These are phyloP conservation scores for Drosophila sturtevanti DNA, from an alignment of 1,140 invertebrate species.

Conservation along the genomic window DNA sequence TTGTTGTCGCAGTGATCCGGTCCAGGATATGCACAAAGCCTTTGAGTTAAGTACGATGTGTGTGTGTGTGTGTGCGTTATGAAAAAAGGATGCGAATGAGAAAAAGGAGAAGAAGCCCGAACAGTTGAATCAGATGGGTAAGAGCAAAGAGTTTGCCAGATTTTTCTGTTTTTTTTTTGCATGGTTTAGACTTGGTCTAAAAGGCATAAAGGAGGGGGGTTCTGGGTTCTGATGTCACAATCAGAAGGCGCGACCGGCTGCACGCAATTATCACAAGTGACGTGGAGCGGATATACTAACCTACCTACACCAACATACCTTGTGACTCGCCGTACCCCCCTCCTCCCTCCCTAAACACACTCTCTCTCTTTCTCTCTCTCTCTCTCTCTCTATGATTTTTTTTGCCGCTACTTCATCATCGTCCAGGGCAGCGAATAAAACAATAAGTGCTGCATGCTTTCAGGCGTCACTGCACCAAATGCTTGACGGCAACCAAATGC, in stretches of 20 bases:
- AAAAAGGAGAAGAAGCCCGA: slow-evolving; percentile 11
- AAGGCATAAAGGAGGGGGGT: background rate
- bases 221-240: slow-evolving; percentile 42
- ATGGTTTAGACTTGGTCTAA: slow-evolving; percentile 45
- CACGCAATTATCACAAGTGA: slow-evolving; percentile 81
- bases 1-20: slow-evolving; percentile 70
- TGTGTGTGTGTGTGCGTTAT: slow-evolving; percentile 18
- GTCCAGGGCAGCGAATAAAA: slow-evolving; percentile 65
- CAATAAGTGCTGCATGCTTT: slow-evolving; percentile 79
- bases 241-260: slow-evolving; percentile 65
- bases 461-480: slow-evolving; percentile 74
- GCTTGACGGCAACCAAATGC: slow-evolving; percentile 70
- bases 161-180: slow-evolving; percentile 49
- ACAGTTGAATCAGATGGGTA: background rate
- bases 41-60: slow-evolving; percentile 48
- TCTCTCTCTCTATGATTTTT: too few relatives aligned
- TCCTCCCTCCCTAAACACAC: background rate
- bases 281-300: slow-evolving; percentile 78
- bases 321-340: background rate
- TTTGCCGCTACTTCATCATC: slow-evolving; percentile 17
- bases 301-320: slow-evolving; percentile 14
- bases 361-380: too few relatives aligned
- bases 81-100: slow-evolving; percentile 1
- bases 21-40: slow-evolving; percentile 77
- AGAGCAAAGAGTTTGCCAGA: slow-evolving; percentile 54